These are phyloP conservation scores for Puma concolor DNA, from an alignment of 2,113 vertebrate genomes.

Conservation along the genomic window DNA sequence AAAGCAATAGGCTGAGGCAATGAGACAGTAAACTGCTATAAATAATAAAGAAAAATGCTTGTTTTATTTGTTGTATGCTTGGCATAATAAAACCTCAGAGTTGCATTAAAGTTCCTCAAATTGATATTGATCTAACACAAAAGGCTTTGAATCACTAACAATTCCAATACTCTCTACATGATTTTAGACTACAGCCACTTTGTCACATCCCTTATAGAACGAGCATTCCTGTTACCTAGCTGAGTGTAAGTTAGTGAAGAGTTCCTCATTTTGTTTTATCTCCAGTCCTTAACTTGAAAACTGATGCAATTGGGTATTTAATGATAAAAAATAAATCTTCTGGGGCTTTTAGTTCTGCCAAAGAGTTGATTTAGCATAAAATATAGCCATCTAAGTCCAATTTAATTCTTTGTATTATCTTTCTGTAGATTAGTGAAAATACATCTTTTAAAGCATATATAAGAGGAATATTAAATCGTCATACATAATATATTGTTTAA, in stretches of 20 bases:
- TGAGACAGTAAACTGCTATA: background rate
- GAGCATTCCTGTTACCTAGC: background rate
- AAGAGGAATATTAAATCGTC: background rate
- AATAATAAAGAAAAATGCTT: background rate
- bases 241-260: background rate
- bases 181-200: background rate
- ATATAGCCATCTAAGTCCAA: background rate
- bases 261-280: background rate
- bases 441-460: background rate
- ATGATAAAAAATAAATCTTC: background rate
- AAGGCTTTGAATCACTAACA: background rate
- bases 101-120: background rate
- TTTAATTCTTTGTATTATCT: background rate
- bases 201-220: background rate
- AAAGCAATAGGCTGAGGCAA: background rate
- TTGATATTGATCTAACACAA: background rate
- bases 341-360: background rate
- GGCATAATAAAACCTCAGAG: background rate
- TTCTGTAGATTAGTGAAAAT: background rate
- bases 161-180: background rate
- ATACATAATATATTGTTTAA: background rate
- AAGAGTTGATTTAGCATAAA: background rate
- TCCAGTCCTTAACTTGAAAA: background rate
- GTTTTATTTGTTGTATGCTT: background rate
- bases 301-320: background rate